Percentiles rank a stretch among this genome's conserved stretches.
These are phyloP conservation scores for Sinotaia quadrata DNA, from an alignment of 2,888 invertebrate species.

Conservation along the genomic window DNA sequence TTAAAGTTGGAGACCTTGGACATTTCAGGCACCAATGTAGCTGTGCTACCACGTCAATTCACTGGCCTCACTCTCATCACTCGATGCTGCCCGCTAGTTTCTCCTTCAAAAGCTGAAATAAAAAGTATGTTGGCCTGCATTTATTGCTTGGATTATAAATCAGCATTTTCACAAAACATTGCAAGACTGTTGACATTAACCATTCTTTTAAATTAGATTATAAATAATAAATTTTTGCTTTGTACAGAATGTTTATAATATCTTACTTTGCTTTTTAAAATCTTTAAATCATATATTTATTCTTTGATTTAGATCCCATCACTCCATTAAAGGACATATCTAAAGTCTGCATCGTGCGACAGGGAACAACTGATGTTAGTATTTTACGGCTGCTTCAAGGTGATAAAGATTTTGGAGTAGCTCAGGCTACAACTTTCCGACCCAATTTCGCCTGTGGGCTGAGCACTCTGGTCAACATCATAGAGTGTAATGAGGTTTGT, in stretches of 20 bases:
- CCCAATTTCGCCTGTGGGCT: background rate
- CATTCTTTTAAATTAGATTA: background rate
- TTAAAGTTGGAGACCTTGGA: conserved; percentile 12
- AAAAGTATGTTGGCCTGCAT: conserved; percentile 1
- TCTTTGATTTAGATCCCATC: background rate
- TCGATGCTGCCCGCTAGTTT: conserved; percentile 4
- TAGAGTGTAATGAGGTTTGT: conserved; percentile 17
- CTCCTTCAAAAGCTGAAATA: conserved; percentile 3
- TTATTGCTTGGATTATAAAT: background rate
- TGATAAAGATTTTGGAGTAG: background rate
- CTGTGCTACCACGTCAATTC: conserved; percentile 10
- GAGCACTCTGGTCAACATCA: conserved; percentile 7
- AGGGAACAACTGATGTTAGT: conserved; percentile 3
- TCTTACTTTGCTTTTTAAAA: background rate
- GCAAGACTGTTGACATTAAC: background rate
- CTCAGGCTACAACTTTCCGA: background rate
- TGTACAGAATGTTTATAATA: background rate
- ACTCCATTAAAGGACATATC: background rate
- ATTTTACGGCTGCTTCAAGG: conserved; percentile 9
- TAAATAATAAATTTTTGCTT: background rate
- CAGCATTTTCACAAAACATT: background rate
- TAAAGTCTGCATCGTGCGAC: conserved; percentile 11
- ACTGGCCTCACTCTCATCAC: conserved; percentile 1
- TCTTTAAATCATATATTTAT: background rate
- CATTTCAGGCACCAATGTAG: conserved; percentile 15